These are phyloP conservation scores for Elegia similella DNA, from an alignment of 2,888 invertebrate species.

Conservation along the genomic window DNA sequence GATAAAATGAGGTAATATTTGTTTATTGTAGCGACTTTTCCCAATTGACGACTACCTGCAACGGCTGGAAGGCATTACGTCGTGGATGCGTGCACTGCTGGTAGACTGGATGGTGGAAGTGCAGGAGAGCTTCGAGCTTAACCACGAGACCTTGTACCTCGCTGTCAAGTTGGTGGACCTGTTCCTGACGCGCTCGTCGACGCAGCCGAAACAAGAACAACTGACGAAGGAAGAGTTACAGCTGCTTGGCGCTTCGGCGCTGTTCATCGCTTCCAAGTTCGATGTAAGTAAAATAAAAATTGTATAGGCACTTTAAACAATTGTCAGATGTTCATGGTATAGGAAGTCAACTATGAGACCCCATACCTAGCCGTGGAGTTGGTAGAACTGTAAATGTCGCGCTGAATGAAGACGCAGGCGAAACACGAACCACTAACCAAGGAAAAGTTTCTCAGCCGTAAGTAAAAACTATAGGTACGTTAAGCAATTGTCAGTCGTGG, in stretches of 20 bases:
- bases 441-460: slow-evolving; percentile 84
- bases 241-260: slow-evolving; percentile 93
- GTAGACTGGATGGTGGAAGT: slow-evolving; percentile 99
- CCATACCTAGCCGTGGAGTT: slow-evolving; percentile 97
- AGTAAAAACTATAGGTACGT: slow-evolving; percentile 68
- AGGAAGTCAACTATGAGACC: slow-evolving; percentile 99
- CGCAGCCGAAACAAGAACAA: slow-evolving; percentile 65
- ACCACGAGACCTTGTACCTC: slow-evolving; percentile 98
- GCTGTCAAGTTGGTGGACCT: slow-evolving; percentile 97
- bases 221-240: slow-evolving; percentile 93
- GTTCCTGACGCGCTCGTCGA: slow-evolving; percentile 83
- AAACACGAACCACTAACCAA: slow-evolving; percentile 84
- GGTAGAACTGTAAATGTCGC: slow-evolving; percentile 91
- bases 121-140: slow-evolving; percentile 97
- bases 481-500: too few species aligned
- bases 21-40: slow-evolving; percentile 82
- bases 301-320: too few species aligned
- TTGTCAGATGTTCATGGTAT: too few species aligned
- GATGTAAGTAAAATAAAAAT: slow-evolving; percentile 88
- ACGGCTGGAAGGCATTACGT: slow-evolving; percentile 88
- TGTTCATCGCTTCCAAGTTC: slow-evolving; percentile 97
- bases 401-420: slow-evolving; percentile 49
- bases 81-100: slow-evolving; percentile 95
- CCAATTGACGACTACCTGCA: slow-evolving; percentile 90
- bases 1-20: background rate